Evolutionary conservation across 2,113 vertebrate species (phyloP).

Genomic region (Bubo bubo): DNA sequence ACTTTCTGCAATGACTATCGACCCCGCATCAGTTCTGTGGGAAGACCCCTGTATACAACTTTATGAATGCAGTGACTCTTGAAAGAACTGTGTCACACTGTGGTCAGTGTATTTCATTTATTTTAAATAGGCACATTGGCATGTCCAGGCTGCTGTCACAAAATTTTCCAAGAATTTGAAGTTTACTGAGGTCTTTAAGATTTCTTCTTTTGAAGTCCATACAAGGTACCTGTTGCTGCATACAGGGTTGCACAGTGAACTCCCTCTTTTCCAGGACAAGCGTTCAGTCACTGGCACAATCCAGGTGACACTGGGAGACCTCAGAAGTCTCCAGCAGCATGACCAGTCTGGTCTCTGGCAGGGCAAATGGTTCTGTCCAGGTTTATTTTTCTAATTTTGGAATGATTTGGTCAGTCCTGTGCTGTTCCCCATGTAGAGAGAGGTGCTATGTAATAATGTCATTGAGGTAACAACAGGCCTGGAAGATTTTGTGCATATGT

Average conservation of each 20-base stretch:
- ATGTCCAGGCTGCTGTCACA: not conserved
- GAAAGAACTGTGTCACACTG: not conserved
- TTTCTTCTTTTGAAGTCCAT: not conserved
- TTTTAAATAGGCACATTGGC: not conserved
- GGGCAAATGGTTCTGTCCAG: not conserved
- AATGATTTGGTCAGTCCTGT: not conserved
- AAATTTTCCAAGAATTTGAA: not conserved
- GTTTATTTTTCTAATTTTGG: not conserved
- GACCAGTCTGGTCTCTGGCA: not conserved
- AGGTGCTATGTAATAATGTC: not conserved
- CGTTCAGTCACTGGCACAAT: accelerated
- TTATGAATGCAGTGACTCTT: not conserved
- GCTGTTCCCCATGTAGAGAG: not conserved
- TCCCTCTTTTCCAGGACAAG: not conserved
- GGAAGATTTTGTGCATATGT: not conserved
- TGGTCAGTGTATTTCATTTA: not conserved
- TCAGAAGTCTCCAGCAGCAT: not conserved
- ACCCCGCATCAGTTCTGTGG: not conserved
- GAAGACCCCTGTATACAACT: accelerated
- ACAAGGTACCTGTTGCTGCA: not conserved
- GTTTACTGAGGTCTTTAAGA: not conserved
- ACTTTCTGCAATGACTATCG: accelerated
- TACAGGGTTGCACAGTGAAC: not conserved
- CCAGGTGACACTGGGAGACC: accelerated
- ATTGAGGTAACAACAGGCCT: not conserved